Conservation (phyloP, 2,113 vertebrate genomes). For the Coryphaenoides rupestris region DNA sequence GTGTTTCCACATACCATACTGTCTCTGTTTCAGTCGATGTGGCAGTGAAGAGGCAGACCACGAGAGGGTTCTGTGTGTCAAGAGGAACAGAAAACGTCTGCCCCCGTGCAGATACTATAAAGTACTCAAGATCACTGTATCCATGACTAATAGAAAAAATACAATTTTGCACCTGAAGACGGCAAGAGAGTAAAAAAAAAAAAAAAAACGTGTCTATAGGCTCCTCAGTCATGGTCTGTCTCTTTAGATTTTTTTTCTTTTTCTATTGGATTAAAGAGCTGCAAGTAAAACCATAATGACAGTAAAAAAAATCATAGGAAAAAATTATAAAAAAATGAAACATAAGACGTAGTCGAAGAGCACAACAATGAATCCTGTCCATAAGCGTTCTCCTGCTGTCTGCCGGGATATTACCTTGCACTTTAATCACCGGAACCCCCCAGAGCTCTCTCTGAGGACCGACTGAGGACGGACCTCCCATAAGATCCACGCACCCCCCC, state of each 20-base stretch:
- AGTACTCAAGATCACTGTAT: conserved; percentile 25
- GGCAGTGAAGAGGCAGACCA: conserved; percentile 21
- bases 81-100: not conserved
- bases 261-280: no score
- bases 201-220: conserved; percentile 27
- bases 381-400: no score
- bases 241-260: no score
- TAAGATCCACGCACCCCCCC: conserved; percentile 1
- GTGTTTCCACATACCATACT: conserved; percentile 45
- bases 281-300: no score
- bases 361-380: no score
- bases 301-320: no score
- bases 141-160: conserved; percentile 54
- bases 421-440: no score
- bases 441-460: no score
- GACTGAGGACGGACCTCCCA: conserved; percentile 19
- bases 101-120: conserved; percentile 25
- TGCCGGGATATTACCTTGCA: not conserved
- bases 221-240: no score
- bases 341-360: no score
- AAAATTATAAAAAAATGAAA: no score
- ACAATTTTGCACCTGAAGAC: conserved; percentile 47
- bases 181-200: conserved; percentile 43
- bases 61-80: conserved; percentile 16
- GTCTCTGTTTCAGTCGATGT: conserved; percentile 48